Base-by-base conservation (phyloP, 92 coral and sea anemone species). In the Bergia sp. region DNA sequence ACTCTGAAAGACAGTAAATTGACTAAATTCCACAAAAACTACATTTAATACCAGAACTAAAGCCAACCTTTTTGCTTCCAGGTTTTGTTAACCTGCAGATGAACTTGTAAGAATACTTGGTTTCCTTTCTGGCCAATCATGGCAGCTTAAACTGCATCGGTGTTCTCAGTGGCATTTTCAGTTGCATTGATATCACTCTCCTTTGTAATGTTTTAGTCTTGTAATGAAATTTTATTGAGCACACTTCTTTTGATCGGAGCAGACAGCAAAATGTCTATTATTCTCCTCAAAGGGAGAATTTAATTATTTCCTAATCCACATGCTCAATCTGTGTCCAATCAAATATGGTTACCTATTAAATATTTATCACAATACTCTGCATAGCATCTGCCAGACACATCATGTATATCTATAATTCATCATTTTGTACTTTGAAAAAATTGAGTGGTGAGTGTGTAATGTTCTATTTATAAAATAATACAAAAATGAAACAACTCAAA, bases 61-160 rank as follows among this genome's bases (percentile, higher is more conserved):
- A 37, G n/a, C 82, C 10, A 49, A 79, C 82, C 82, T 79, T 79
- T 47, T 79, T 47, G 37, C 7, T 1, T 47, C 40, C 64, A 79
- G 49, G 82, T 53, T 79, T 79, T 79, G 82, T 79, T 47, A 45
- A 79, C 82, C 20, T 49, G 82, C 41, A 79, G 82, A 11, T 79
- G 82, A 79, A 79, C 65, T 36, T 79, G 82, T 47, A 79, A 79
- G n/a, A 79, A 79, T 2, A 79, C 58, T 2, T 65, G 41, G 23
- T 49, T 79, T 79, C 82, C 82, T 15, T 50, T 45, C 16, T 79
- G 82, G 7, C 82, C 82, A 10, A 79, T 79, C 64, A 79, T 79
- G 65, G 49, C 45, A 44, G 79, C 10, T 39, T 11, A 79, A 49
- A 79, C 61, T 45, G 41, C 37, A 18, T 79, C 43, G 0, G 10